These are phyloP conservation scores for Lottia scabra DNA, from an alignment of 2,888 invertebrate genomes.

Conservation along the genomic window DNA sequence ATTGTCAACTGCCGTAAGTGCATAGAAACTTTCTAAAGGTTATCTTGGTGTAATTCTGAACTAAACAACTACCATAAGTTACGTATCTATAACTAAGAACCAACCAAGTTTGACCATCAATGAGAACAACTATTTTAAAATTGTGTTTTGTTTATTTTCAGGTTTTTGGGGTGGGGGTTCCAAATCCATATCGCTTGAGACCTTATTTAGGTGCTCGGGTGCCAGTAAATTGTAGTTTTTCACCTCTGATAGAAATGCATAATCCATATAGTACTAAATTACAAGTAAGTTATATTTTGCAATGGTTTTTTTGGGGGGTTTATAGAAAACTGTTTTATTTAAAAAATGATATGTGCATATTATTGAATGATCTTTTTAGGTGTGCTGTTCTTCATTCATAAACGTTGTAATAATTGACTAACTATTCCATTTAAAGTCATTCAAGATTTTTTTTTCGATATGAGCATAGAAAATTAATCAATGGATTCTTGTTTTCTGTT, in stretches of 20 bases:
- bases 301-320: no score
- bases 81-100: no score
- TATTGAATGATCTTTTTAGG: no score
- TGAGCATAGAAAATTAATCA: neutral
- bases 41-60: no score
- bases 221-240: conserved; percentile 90
- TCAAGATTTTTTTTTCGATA: no score
- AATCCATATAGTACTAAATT: conserved; percentile 91
- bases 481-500: conserved; percentile 20
- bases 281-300: conserved; percentile 76
- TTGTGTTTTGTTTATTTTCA: conserved; percentile 42
- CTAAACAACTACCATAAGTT: neutral
- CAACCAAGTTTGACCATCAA: neutral
- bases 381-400: no score
- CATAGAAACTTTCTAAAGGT: no score
- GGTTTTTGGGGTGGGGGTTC: conserved; percentile 78
- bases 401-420: no score
- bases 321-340: no score
- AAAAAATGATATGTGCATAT: no score
- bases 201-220: conserved; percentile 91
- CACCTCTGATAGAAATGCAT: conserved; percentile 90
- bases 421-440: no score
- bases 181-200: conserved; percentile 90
- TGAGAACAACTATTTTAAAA: neutral
- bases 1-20: no score